Evolutionary conservation across 2,797 vertebrate genomes (phyloP), one percentile per base, ranked within the genome.

Genomic region (Fringilla coelebs): DNA sequence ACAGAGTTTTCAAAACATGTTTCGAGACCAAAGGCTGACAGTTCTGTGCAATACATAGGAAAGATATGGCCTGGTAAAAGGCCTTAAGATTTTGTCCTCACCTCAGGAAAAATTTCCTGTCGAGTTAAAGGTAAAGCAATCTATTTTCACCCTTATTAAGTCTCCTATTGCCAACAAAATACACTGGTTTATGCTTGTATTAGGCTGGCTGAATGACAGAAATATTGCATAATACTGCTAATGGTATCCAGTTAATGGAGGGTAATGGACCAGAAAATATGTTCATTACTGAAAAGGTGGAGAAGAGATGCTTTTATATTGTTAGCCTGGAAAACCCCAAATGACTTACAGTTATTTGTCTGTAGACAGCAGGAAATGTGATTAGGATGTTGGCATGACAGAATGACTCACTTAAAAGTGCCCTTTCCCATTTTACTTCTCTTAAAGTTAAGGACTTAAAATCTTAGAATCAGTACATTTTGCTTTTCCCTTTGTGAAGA

Each of bases 201-300:
- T 66, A 88, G 43, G 28, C 45, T 62, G 41, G 65, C 9, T 71
- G 84, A 89, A 77, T 61, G 92, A 74, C 61, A 87, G 76, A 90
- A 86, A 84, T 60, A 94, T 41, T 88, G 45, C 79, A 54, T 86
- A 90, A 82, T 76, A 70, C 25, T 85, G 48, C 36, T 94, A 93
- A 88, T 82, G 65, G 70, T 71, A 60, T 13, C 25, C 55, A 84
- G 43, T 80, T 94, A 96, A 93, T 95, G 74, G 71, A 93, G 21
- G 25, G 45, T 73, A 94, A 91, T 90, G 74, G 74, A 94, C 45
- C 54, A 89, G 82, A 95, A 96, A 94, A 95, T 90, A 74, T 34
- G 29, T 95, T 94, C 60, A 70, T 93, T 96, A 92, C 26, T 55
- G 55, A 75, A 94, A 90, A 94, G 43, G 15, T 93, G 76, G n/a